These are phyloP conservation scores for Oryzias melastigma DNA, from an alignment of 2,113 vertebrate species.

Conservation along the genomic window DNA sequence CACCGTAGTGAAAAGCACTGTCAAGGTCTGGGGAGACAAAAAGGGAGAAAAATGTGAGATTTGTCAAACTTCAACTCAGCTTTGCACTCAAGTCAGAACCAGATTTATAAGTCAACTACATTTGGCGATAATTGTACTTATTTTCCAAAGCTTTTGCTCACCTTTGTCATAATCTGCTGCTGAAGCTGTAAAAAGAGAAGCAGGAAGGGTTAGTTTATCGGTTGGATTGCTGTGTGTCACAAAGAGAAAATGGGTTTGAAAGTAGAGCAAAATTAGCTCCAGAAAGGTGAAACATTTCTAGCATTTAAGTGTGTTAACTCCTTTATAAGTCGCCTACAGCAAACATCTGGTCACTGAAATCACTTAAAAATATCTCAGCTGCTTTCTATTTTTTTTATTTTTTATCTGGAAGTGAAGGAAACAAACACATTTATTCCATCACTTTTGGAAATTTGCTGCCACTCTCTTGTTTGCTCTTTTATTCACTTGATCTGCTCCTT, in stretches of 20 bases:
- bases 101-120: slow-evolving; percentile 24
- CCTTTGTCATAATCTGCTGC: slow-evolving; percentile 58
- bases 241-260: slow-evolving; percentile 4
- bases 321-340: too few species aligned
- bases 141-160: slow-evolving; percentile 42
- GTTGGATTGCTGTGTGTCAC: slow-evolving; percentile 18
- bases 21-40: slow-evolving; percentile 65
- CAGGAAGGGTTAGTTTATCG: slow-evolving; percentile 17
- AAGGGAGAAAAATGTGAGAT: slow-evolving; percentile 21
- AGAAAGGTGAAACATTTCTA: neutral
- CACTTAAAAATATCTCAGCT: neutral
- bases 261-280: neutral
- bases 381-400: neutral
- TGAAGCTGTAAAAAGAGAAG: slow-evolving; percentile 59
- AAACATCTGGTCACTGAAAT: neutral
- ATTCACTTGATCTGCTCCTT: neutral
- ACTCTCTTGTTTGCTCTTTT: too few species aligned
- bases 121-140: slow-evolving; percentile 4
- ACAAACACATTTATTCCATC: too few species aligned
- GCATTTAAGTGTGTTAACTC: too few species aligned
- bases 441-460: too few species aligned
- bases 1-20: slow-evolving; percentile 78
- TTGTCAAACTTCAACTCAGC: slow-evolving; percentile 42
- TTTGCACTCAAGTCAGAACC: slow-evolving; percentile 1
- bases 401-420: neutral